Percentiles rank a stretch among this genome's conserved stretches.
Conservation (phyloP, 2,888 invertebrate species). For the Noctua comes region DNA sequence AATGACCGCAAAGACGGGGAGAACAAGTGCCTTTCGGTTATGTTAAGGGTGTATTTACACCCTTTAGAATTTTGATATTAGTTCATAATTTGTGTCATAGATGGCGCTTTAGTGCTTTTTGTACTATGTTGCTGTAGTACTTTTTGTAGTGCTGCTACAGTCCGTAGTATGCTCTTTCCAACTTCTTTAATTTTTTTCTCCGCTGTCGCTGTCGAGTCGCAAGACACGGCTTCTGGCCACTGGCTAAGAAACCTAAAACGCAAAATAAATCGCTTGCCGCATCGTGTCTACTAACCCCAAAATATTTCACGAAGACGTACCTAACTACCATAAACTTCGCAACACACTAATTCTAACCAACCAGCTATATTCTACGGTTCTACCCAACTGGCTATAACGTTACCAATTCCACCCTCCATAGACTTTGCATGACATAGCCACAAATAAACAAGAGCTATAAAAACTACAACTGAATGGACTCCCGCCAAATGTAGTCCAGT, state of each 20-base stretch:
- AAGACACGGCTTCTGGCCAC: neutral
- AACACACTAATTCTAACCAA: slow-evolving; percentile 8
- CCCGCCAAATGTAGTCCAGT: slow-evolving; percentile 53
- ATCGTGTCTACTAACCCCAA: neutral
- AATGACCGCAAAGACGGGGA: too few relatives aligned
- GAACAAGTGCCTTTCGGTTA: too few relatives aligned
- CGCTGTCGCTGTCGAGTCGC: neutral
- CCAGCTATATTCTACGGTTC: neutral
- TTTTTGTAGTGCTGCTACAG: too few relatives aligned
- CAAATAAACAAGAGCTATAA: slow-evolving; percentile 44
- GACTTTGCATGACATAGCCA: slow-evolving; percentile 37
- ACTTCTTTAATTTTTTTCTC: neutral
- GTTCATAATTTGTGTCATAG: neutral
- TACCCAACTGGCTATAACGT: slow-evolving; percentile 4
- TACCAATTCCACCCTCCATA: slow-evolving; percentile 20
- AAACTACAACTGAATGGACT: slow-evolving; percentile 44
- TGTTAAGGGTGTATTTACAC: too few relatives aligned
- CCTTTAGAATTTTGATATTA: neutral
- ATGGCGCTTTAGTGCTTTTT: too few relatives aligned
- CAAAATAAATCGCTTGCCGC: neutral
- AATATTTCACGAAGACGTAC: slow-evolving; percentile 42
- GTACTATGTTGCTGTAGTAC: too few relatives aligned
- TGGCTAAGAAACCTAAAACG: neutral
- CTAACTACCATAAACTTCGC: slow-evolving; percentile 2
- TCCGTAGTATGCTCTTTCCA: neutral